phyloP scores from a whole-genome alignment of 1,140 invertebrate species.

The Littorina saxatilis region DNA sequence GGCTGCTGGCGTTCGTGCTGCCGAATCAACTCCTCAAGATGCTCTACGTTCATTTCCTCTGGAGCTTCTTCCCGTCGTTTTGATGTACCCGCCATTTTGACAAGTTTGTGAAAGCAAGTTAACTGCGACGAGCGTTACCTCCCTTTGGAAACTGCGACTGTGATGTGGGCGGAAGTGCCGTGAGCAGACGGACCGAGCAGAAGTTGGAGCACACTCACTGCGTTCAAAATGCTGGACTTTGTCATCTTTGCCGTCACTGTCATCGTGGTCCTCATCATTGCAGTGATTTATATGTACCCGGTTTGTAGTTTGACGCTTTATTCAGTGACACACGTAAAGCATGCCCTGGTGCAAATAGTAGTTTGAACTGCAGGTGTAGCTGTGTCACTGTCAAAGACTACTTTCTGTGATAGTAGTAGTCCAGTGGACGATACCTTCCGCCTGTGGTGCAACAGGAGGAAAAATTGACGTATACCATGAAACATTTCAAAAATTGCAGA shows the following conservation, averaged over 20 bases:
- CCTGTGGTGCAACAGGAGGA: too few species aligned
- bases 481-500: too few species aligned
- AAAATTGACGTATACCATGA: too few species aligned
- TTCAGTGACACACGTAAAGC: too few species aligned
- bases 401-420: too few species aligned
- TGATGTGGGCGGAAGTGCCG: slow-evolving; percentile 21
- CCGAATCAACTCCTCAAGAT: not conserved
- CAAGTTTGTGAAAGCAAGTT: not conserved
- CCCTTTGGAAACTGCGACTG: not conserved
- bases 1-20: not conserved
- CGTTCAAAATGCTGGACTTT: slow-evolving; percentile 27
- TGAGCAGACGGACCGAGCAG: not conserved
- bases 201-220: not conserved
- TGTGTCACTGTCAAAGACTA: too few species aligned
- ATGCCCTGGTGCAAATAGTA: too few species aligned
- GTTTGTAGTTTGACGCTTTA: too few species aligned
- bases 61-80: not conserved
- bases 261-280: slow-evolving; percentile 17
- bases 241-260: slow-evolving; percentile 25
- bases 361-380: too few species aligned
- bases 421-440: too few species aligned
- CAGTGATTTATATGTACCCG: slow-evolving; percentile 30
- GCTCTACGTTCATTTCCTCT: not conserved
- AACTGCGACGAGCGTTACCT: not conserved
- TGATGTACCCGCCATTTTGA: not conserved